phyloP scores from a whole-genome alignment of 2,888 invertebrate genomes.

The Sphecodes monilicornis region DNA sequence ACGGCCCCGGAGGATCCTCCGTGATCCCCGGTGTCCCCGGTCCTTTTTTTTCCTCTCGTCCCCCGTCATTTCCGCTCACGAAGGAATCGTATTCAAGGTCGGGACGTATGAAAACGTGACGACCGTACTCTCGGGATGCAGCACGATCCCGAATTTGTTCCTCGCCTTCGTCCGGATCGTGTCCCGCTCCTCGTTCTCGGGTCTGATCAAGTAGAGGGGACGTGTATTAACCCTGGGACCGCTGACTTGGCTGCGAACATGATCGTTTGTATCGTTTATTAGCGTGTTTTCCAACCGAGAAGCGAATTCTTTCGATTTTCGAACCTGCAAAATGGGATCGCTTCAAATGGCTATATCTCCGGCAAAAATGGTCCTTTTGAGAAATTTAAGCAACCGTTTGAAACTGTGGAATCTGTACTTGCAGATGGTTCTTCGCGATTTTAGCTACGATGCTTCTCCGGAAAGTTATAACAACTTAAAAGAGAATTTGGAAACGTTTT shows the following conservation, averaged over 20 bases:
- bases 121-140: conserved; percentile 11
- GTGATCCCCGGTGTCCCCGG: conserved; percentile 28
- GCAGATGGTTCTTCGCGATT: no score
- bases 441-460: no score
- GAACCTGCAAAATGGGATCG: neutral
- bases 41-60: conserved; percentile 25
- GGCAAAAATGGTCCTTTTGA: neutral
- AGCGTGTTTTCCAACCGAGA: neutral
- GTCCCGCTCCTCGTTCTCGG: neutral
- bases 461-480: no score
- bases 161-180: neutral
- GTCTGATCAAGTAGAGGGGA: neutral
- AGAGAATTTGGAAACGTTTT: neutral
- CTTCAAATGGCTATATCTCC: neutral
- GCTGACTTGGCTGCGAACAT: neutral
- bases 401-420: neutral
- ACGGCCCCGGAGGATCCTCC: conserved; percentile 17
- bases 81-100: conserved; percentile 51
- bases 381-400: neutral
- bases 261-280: neutral
- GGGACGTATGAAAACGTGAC: conserved; percentile 49
- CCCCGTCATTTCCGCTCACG: conserved; percentile 36
- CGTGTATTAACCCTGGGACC: neutral
- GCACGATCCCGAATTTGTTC: conserved; percentile 32
- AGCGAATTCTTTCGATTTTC: no score